Evolutionary conservation across 1,140 invertebrate genomes (phyloP).

Genomic region (Heliconius eleuchia): DNA sequence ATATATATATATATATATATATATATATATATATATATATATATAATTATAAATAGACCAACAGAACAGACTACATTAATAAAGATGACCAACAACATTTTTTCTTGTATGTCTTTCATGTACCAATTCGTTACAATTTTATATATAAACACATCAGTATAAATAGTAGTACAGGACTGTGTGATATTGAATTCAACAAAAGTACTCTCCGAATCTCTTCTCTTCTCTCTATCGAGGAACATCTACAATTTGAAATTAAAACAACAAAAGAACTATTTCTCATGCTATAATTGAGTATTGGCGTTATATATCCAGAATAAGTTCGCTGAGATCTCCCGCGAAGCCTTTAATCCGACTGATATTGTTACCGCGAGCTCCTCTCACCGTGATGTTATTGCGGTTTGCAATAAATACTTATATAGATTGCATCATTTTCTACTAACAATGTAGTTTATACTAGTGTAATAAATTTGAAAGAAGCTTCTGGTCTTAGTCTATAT

Average conservation of each 20-base stretch:
- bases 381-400: background rate
- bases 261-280: background rate
- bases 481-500: background rate
- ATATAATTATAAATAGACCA: too few relatives aligned
- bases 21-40: too few relatives aligned
- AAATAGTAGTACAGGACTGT: too few relatives aligned
- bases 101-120: too few relatives aligned
- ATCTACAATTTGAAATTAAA: background rate
- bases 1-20: too few relatives aligned
- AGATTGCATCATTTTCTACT: constrained; percentile 2
- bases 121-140: too few relatives aligned
- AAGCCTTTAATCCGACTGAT: background rate
- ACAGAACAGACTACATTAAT: too few relatives aligned
- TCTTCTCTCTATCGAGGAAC: too few relatives aligned
- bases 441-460: background rate
- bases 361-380: background rate
- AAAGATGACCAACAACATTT: too few relatives aligned
- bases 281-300: background rate
- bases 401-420: background rate
- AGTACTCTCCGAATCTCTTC: too few relatives aligned
- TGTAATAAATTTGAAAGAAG: background rate
- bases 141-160: too few relatives aligned
- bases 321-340: background rate
- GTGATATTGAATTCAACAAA: too few relatives aligned
- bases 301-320: background rate